Evolutionary conservation across 2,888 invertebrate species (phyloP).

Genomic region (Leptopilina syphax): DNA sequence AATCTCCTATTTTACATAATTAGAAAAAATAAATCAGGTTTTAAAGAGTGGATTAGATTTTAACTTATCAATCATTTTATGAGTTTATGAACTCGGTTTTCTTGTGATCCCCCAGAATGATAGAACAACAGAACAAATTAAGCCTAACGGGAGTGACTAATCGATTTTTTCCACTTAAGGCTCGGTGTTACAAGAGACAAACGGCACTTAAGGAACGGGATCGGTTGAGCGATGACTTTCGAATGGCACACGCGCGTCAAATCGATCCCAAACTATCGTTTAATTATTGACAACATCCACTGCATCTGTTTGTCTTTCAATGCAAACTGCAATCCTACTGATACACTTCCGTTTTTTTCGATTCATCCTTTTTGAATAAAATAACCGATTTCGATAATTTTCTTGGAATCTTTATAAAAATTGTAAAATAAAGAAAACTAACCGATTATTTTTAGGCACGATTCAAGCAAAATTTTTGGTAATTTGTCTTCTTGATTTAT

Average conservation of each 20-base stretch:
- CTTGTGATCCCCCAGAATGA: not conserved
- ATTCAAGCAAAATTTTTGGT: too few species aligned
- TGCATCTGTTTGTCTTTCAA: not conserved
- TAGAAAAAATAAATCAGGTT: too few species aligned
- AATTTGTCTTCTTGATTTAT: too few species aligned
- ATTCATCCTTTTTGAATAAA: not conserved
- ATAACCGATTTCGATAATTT: too few species aligned
- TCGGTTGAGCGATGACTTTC: constrained; percentile 31
- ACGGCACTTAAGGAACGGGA: constrained; percentile 39
- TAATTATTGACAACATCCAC: not conserved
- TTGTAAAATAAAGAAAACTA: too few species aligned
- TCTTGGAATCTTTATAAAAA: too few species aligned
- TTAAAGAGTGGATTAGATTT: not conserved
- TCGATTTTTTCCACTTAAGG: constrained; percentile 33
- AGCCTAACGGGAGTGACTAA: constrained; percentile 35
- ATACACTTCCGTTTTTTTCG: not conserved
- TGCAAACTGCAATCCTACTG: not conserved
- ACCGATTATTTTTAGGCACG: too few species aligned
- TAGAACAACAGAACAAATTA: constrained; percentile 12
- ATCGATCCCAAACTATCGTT: constrained; percentile 44
- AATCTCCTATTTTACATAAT: too few species aligned
- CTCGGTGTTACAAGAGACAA: constrained; percentile 24
- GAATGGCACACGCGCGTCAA: constrained; percentile 46
- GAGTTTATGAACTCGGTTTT: not conserved
- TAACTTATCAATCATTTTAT: not conserved